These are phyloP conservation scores for Taphrorychus bicolor DNA, from an alignment of 2,888 invertebrate genomes.

Conservation along the genomic window DNA sequence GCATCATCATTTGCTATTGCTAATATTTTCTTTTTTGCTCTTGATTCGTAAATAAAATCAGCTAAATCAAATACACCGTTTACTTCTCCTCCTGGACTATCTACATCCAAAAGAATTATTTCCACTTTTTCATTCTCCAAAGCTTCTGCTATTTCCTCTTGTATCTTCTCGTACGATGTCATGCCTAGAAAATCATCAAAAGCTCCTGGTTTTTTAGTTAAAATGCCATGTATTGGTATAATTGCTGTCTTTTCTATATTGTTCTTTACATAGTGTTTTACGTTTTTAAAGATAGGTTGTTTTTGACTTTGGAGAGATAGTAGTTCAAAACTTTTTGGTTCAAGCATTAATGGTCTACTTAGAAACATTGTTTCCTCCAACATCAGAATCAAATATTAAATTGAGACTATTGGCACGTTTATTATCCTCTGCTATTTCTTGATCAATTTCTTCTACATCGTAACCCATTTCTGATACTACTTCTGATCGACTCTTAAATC, in stretches of 20 bases:
- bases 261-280: neutral
- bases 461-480: conserved; percentile 29
- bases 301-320: neutral
- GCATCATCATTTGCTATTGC: conserved; percentile 17
- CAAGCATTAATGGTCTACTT: neutral
- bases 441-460: conserved; percentile 27
- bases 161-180: conserved; percentile 1
- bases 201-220: conserved; percentile 9
- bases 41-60: conserved; percentile 12
- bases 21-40: conserved; percentile 10
- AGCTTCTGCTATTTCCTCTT: neutral
- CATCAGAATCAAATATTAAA: conserved; percentile 1
- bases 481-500: conserved; percentile 19
- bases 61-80: conserved; percentile 13
- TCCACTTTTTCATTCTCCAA: conserved; percentile 1
- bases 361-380: neutral
- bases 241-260: neutral
- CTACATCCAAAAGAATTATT: conserved; percentile 4
- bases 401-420: conserved; percentile 2
- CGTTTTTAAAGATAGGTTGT: conserved; percentile 8
- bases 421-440: conserved; percentile 27
- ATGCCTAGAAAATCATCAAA: conserved; percentile 7
- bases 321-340: neutral
- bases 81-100: conserved; percentile 10
- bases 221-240: conserved; percentile 2